Percentiles rank a stretch among this genome's conserved stretches.
Evolutionary conservation across 2,797 vertebrate genomes (phyloP).

Genomic region (Antennarius maculatus): DNA sequence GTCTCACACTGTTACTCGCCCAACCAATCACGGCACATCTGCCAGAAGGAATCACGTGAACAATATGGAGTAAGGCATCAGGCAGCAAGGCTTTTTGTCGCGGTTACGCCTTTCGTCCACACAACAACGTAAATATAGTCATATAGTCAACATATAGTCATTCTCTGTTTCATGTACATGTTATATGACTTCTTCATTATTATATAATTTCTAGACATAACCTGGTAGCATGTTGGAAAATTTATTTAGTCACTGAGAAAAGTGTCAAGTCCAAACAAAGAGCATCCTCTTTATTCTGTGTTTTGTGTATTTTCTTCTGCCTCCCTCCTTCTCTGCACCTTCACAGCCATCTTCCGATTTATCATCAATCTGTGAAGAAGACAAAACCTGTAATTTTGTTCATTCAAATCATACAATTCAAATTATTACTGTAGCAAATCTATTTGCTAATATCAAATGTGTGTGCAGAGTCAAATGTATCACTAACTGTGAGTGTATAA

Average conservation of each 20-base stretch:
- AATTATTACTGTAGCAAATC: no score
- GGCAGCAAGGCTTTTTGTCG: no score
- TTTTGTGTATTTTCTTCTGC: background rate
- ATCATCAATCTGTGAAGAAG: conserved; percentile 49
- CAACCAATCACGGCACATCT: no score
- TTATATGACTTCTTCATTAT: conserved; percentile 21
- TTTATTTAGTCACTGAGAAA: conserved; percentile 17
- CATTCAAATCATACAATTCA: background rate
- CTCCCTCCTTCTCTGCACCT: background rate
- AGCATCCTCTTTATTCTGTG: background rate
- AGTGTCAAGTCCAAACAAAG: conserved; percentile 17
- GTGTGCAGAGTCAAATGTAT: no score
- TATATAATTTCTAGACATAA: conserved; percentile 17
- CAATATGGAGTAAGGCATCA: no score
- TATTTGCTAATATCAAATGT: no score
- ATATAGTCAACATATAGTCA: background rate
- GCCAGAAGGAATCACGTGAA: no score
- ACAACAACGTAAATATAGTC: no score
- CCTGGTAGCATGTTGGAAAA: conserved; percentile 5
- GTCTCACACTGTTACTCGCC: no score
- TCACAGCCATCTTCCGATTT: conserved; percentile 13
- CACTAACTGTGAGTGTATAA: no score
- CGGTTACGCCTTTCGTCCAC: no score
- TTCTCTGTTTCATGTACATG: background rate
- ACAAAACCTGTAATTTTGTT: conserved; percentile 1